Conservation (phyloP, 1,140 invertebrate species). For the Dryas iulia region DNA sequence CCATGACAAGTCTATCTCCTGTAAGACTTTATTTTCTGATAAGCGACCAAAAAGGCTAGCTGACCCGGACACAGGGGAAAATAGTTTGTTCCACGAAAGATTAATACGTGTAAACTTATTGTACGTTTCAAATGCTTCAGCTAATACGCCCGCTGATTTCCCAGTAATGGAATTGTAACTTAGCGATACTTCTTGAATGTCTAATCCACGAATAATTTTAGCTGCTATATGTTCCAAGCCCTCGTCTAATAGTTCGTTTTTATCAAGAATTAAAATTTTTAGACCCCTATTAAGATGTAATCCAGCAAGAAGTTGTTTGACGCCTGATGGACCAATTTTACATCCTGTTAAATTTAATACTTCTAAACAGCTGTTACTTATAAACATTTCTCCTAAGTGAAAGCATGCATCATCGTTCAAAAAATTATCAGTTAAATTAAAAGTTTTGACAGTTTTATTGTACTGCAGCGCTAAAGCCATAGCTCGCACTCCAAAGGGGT, state of each 20-base stretch:
- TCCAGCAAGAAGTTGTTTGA: slow-evolving; percentile 49
- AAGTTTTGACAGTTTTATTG: slow-evolving; percentile 60
- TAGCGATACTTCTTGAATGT: slow-evolving; percentile 59
- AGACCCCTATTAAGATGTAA: slow-evolving; percentile 52
- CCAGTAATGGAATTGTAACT: slow-evolving; percentile 70
- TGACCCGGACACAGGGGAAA: slow-evolving; percentile 35
- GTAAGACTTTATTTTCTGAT: slow-evolving; percentile 42
- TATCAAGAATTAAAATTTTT: slow-evolving; percentile 59
- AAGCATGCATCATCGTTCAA: slow-evolving; percentile 63
- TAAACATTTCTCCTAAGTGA: slow-evolving; percentile 69
- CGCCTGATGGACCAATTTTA: slow-evolving; percentile 66
- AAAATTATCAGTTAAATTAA: slow-evolving; percentile 74
- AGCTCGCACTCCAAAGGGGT: slow-evolving; percentile 60
- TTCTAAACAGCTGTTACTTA: slow-evolving; percentile 58
- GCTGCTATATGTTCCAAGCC: slow-evolving; percentile 56
- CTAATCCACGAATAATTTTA: slow-evolving; percentile 52
- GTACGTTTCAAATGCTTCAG: slow-evolving; percentile 64
- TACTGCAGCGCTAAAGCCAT: slow-evolving; percentile 61
- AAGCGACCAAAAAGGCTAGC: slow-evolving; percentile 40
- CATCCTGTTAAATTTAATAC: slow-evolving; percentile 73
- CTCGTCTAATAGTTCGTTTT: slow-evolving; percentile 64
- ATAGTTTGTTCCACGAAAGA: slow-evolving; percentile 76
- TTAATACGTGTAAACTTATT: slow-evolving; percentile 69
- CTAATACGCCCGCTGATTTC: slow-evolving; percentile 50
- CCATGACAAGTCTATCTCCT: slow-evolving; percentile 61